Evolutionary conservation across 2,113 vertebrate genomes (phyloP).

Genomic region (Chrysemys picta): DNA sequence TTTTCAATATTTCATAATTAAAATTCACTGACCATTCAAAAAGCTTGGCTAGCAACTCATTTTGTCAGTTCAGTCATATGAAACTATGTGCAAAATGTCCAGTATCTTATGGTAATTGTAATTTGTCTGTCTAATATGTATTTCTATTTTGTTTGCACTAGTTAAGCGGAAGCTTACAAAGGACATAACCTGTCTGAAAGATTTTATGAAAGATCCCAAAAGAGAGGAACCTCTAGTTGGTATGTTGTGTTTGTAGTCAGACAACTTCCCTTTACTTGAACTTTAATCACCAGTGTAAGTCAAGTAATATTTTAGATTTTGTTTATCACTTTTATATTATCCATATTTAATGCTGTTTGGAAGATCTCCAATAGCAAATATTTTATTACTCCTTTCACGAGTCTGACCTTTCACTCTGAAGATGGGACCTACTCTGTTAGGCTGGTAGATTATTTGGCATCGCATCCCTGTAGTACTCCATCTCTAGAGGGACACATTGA

Average conservation of each 20-base stretch:
- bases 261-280: not conserved
- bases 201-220: conserved; percentile 67
- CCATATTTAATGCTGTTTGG: not conserved
- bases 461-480: not conserved
- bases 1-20: accelerated
- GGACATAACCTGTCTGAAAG: conserved; percentile 56
- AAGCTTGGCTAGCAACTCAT: not conserved
- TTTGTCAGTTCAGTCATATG: not conserved
- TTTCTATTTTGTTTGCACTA: conserved; percentile 15
- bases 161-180: conserved; percentile 30
- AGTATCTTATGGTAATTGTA: not conserved
- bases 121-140: not conserved
- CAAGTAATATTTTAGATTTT: not conserved
- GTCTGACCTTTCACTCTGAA: not conserved
- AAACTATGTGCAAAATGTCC: not conserved
- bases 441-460: not conserved
- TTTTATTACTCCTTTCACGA: not conserved
- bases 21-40: not conserved
- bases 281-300: not conserved
- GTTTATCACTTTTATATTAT: not conserved
- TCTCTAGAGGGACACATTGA: not conserved
- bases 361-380: not conserved
- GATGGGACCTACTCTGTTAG: not conserved
- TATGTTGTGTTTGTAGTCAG: conserved; percentile 28
- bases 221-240: conserved; percentile 71